These are phyloP conservation scores for Gastracanthus pulcherrimus DNA, from an alignment of 2,888 invertebrate species.

Conservation along the genomic window DNA sequence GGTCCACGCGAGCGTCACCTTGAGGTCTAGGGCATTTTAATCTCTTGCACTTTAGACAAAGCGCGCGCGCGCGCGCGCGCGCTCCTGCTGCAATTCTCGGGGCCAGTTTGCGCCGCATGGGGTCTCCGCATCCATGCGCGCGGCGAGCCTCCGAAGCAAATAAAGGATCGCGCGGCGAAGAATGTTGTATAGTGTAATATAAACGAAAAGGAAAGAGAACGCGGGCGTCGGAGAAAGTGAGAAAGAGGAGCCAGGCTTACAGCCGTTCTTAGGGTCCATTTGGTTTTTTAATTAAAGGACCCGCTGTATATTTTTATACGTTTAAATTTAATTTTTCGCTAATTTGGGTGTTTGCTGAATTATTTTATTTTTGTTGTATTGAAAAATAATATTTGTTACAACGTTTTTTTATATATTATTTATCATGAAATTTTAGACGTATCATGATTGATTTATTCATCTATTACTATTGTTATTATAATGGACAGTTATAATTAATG, in stretches of 20 bases:
- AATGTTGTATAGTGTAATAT: neutral
- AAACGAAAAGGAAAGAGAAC: neutral
- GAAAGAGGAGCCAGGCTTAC: neutral
- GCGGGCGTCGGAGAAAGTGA: conserved; percentile 13
- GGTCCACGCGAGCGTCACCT: conserved; percentile 32
- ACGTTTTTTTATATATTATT: too few species aligned
- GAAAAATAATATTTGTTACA: too few species aligned
- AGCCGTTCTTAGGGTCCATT: neutral
- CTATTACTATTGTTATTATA: too few species aligned
- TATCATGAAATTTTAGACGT: too few species aligned
- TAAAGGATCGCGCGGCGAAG: neutral
- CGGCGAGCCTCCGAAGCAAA: neutral
- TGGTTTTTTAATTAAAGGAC: conserved; percentile 10
- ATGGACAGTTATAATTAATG: too few species aligned
- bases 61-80: too few species aligned
- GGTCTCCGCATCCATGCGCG: conserved; percentile 20
- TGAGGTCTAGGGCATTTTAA: conserved; percentile 34
- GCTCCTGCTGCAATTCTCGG: neutral
- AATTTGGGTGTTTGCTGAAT: neutral
- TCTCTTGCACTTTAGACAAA: conserved; percentile 41
- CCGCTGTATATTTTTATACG: neutral
- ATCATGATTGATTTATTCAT: too few species aligned
- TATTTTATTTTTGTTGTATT: too few species aligned
- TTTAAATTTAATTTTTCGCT: neutral
- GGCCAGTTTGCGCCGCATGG: conserved; percentile 35